Percentiles rank a stretch among this genome's conserved stretches.
Evolutionary conservation across 1,140 invertebrate species (phyloP).

Genomic region (Cylas formicarius): DNA sequence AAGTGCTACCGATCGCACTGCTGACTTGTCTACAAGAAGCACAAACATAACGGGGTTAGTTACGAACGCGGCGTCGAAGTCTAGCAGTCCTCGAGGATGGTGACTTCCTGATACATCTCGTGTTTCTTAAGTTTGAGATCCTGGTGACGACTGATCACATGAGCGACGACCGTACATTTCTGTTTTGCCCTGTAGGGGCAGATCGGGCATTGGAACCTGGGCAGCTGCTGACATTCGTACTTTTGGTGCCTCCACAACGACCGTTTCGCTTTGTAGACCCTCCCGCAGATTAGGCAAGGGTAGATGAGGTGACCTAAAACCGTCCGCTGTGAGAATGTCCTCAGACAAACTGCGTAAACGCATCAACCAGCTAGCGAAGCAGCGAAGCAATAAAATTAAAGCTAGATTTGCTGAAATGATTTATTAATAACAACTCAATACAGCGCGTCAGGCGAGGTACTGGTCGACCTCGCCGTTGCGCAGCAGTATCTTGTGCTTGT

Average conservation of each 20-base stretch:
- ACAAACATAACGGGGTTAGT: no score
- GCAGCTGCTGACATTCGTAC: slow-evolving; percentile 31
- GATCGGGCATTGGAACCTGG: slow-evolving; percentile 41
- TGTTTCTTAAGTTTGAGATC: slow-evolving; percentile 9
- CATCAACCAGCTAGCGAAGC: no score
- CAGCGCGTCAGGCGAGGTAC: no score
- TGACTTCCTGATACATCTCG: slow-evolving; percentile 30
- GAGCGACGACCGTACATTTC: slow-evolving; percentile 44
- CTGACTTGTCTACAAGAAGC: no score
- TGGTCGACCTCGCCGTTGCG: no score
- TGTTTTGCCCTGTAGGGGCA: slow-evolving; percentile 47
- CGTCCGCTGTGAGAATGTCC: neutral
- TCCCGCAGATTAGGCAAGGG: slow-evolving; percentile 25
- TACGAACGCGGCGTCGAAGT: no score
- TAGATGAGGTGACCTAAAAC: slow-evolving; percentile 11
- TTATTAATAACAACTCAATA: no score
- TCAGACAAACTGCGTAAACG: neutral
- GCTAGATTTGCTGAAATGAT: no score
- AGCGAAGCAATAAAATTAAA: no score
- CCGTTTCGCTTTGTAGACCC: slow-evolving; percentile 25
- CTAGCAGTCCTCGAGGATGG: slow-evolving; percentile 35
- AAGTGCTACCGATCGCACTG: no score
- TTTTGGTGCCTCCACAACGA: slow-evolving; percentile 30
- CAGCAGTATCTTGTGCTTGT: neutral
- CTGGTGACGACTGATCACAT: slow-evolving; percentile 27